Evolutionary conservation across 2,113 vertebrate genomes (phyloP).

Genomic region (Takifugu bimaculatus): DNA sequence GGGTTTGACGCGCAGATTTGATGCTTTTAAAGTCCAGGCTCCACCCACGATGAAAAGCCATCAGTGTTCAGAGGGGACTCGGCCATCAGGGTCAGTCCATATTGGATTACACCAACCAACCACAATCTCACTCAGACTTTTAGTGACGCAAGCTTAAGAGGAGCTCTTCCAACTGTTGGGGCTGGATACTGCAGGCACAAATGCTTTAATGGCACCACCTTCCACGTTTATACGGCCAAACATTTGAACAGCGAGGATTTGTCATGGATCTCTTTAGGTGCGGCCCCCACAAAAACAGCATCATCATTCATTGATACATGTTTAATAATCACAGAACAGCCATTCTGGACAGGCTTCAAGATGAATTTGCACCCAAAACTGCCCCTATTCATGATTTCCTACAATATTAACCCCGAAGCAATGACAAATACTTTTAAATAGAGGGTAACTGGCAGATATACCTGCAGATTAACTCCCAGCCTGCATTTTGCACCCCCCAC

Average conservation of each 20-base stretch:
- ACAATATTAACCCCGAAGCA: neutral
- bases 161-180: slow-evolving; percentile 27
- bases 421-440: slow-evolving; percentile 6
- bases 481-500: too few species aligned
- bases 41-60: slow-evolving; percentile 40
- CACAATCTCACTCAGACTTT: slow-evolving; percentile 46
- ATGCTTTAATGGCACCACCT: neutral
- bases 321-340: too few species aligned
- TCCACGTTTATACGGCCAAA: neutral
- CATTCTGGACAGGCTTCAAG: too few species aligned
- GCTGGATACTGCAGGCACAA: slow-evolving; percentile 1
- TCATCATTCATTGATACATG: too few species aligned
- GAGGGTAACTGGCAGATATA: neutral
- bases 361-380: too few species aligned
- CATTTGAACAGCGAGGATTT: too few species aligned
- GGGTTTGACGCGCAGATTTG: slow-evolving; percentile 41
- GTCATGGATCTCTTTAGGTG: too few species aligned
- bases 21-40: slow-evolving; percentile 59
- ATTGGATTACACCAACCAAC: slow-evolving; percentile 54
- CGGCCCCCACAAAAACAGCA: too few species aligned
- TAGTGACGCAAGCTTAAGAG: slow-evolving; percentile 23
- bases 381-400: too few species aligned
- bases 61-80: slow-evolving; percentile 47
- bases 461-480: neutral
- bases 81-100: slow-evolving; percentile 41